Evolutionary conservation across 2,113 vertebrate genomes (phyloP).

Genomic region (Theropithecus gelada): DNA sequence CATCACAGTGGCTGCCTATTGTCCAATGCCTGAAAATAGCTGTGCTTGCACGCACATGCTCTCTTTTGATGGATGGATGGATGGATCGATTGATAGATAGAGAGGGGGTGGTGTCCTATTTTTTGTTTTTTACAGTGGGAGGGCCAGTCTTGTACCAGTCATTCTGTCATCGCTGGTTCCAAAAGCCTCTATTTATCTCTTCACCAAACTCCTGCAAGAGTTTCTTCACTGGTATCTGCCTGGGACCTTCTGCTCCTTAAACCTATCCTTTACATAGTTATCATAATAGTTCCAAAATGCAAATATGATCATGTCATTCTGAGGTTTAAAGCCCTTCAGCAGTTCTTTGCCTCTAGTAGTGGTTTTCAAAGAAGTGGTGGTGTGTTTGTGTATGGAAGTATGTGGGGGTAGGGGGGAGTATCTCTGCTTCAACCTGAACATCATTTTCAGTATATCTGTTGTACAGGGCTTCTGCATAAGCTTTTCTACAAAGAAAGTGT

Average conservation of each 20-base stretch:
- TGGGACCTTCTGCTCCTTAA: not conserved
- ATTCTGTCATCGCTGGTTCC: not conserved
- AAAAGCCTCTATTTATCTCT: not conserved
- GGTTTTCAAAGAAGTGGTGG: not conserved
- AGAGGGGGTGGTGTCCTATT: not conserved
- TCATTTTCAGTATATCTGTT: not conserved
- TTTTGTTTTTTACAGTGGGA: not conserved
- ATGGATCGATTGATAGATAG: no score
- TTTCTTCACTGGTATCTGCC: not conserved
- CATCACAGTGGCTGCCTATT: not conserved
- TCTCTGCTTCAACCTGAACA: not conserved
- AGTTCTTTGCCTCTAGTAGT: not conserved
- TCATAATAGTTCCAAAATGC: not conserved
- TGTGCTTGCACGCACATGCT: not conserved
- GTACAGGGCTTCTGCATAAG: not conserved
- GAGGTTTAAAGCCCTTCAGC: not conserved
- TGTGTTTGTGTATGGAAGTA: not conserved
- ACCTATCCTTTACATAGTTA: not conserved
- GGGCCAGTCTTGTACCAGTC: not conserved
- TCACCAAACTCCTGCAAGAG: not conserved
- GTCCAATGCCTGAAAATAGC: not conserved
- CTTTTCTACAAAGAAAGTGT: not conserved
- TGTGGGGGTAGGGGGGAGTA: no score
- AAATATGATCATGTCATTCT: not conserved
- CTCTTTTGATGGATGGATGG: no score